Evolutionary conservation across 1,140 invertebrate species (phyloP).

Genomic region (Cylas formicarius): DNA sequence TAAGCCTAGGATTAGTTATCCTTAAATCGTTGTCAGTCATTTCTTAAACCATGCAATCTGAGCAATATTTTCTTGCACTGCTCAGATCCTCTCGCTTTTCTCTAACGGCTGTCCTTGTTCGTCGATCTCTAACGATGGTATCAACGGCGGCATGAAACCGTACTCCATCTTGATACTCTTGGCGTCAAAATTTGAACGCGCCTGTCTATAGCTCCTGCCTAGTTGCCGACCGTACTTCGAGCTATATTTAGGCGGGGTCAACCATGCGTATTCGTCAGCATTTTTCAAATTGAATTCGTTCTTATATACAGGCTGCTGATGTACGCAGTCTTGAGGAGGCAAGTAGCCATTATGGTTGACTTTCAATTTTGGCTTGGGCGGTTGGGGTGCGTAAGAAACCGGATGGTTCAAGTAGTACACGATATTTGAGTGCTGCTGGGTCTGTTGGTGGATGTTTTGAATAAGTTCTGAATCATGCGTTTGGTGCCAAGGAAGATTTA

Average conservation of each 20-base stretch:
- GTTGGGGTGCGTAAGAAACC: conserved; percentile 28
- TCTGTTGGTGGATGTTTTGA: no score
- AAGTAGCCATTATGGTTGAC: conserved; percentile 19
- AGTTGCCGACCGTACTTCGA: neutral
- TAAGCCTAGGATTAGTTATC: neutral
- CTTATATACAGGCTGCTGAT: neutral
- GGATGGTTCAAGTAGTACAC: no score
- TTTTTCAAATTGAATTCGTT: conserved; percentile 9
- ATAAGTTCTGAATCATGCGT: no score
- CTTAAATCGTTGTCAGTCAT: neutral
- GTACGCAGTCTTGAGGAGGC: conserved; percentile 12
- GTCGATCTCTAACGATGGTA: conserved; percentile 73
- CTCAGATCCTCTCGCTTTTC: conserved; percentile 28
- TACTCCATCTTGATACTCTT: conserved; percentile 66
- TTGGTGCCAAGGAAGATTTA: no score
- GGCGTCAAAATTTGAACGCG: conserved; percentile 30
- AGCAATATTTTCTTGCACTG: conserved; percentile 12
- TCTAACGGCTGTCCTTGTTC: conserved; percentile 56
- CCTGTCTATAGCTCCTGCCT: conserved; percentile 30
- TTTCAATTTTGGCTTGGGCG: no score
- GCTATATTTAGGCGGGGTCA: conserved; percentile 40
- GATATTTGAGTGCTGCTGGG: no score
- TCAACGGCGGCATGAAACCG: conserved; percentile 70
- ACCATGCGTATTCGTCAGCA: conserved; percentile 39
- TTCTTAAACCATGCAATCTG: conserved; percentile 6